Evolutionary conservation across 1,140 invertebrate genomes (phyloP), one percentile per base, ranked within the genome.

Genomic region (Drosophila micromelanica): DNA sequence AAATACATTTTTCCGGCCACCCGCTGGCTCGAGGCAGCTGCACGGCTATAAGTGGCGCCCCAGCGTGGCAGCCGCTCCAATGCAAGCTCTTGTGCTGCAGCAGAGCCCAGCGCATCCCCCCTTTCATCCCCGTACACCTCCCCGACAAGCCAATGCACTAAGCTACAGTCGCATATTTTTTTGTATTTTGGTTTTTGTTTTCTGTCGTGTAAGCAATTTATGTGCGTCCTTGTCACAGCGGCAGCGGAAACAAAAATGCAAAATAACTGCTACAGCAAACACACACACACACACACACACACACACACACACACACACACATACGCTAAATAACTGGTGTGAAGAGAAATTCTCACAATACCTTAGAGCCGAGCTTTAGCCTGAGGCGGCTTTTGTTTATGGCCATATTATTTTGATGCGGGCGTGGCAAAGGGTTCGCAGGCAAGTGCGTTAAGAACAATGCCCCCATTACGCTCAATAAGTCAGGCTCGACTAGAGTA

Each of bases 171-270:
- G 71, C 64, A 77, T 74, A 70, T 48, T 27, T 54, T 43, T 12
- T 46, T 12, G 1, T 42, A 42, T 13, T 7, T 43, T 13, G 2
- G 1, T 46, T 27, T 5, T 20, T 40, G 40, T 55, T 38, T 42
- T 9, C 13, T 20, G 54, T 42, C 63, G 61, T 87, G 82, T 82
- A 67, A 76, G 82, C 78, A 87, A 81, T 86, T 81, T 81, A 78
- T 82, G 57, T 55, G 49, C 62, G 82, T 86, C 82, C 82, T 86
- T 78, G 73, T 51, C 45, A 37, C 37, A 74, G 73, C 51, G 43
- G 11, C 5, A 35, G 17, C 76, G 73, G 78, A 77, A 65, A 69
- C 68, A 64, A 68, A 86, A 78, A 78, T 75, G 62, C 59, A 65
- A 75, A 81, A 85, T 69, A 67, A 71, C 79, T 81, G 72, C 84